Conservation (phyloP, 1,140 invertebrate genomes). For the Calliopsis andreniformis region DNA sequence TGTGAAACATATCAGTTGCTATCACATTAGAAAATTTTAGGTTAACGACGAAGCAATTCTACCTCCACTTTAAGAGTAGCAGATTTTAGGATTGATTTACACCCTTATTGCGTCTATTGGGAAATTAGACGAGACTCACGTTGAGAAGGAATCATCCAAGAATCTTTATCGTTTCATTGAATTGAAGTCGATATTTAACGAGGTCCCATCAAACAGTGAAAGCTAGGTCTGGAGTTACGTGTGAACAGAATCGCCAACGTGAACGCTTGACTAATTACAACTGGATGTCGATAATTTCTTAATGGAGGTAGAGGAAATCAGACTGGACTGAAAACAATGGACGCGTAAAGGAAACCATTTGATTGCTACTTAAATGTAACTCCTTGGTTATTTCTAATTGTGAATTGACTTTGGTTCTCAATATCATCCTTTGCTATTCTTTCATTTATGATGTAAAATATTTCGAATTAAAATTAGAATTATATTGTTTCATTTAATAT, state of each 20-base stretch:
- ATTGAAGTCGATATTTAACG: constrained; percentile 21
- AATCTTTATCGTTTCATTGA: constrained; percentile 10
- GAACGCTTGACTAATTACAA: constrained; percentile 7
- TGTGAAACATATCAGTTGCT: too few relatives aligned
- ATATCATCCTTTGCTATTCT: too few relatives aligned
- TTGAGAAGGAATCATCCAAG: constrained; percentile 1
- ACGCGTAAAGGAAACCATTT: background rate
- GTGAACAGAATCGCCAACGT: background rate
- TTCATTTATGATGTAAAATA: too few relatives aligned
- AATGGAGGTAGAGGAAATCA: background rate
- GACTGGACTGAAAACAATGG: background rate
- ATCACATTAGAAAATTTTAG: too few relatives aligned
- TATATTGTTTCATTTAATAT: too few relatives aligned
- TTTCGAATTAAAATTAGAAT: too few relatives aligned
- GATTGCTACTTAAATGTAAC: background rate
- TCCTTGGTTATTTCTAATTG: too few relatives aligned
- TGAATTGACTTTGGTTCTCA: too few relatives aligned
- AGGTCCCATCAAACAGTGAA: constrained; percentile 6
- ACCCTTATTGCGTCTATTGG: constrained; percentile 6
- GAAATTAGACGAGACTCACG: constrained; percentile 11
- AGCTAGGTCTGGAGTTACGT: background rate
- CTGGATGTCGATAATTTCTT: background rate
- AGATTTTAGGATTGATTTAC: background rate
- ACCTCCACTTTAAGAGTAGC: background rate
- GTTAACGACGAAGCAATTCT: too few relatives aligned